These are phyloP conservation scores for Nothobranchius furzeri DNA, from an alignment of 2,113 vertebrate genomes.

Conservation along the genomic window DNA sequence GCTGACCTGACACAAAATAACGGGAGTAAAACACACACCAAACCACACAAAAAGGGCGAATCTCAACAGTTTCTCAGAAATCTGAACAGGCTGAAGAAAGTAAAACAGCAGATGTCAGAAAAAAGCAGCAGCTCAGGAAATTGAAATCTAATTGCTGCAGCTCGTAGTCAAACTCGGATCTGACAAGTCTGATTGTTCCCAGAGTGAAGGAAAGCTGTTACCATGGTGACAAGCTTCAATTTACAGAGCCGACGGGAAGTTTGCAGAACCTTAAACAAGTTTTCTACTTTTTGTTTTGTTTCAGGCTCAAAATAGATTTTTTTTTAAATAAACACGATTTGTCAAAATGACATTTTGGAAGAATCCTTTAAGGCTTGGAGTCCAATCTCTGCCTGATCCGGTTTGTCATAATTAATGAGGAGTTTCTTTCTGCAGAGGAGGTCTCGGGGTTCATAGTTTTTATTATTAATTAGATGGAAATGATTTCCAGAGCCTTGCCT, in stretches of 20 bases:
- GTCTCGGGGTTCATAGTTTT: neutral
- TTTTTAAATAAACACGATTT: neutral
- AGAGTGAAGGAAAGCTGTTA: conserved; percentile 1
- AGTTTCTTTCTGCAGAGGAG: no score
- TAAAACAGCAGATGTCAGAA: neutral
- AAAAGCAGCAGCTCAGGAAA: conserved; percentile 22
- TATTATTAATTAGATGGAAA: neutral
- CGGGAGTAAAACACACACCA: no score
- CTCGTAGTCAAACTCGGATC: conserved; percentile 8
- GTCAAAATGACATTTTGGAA: neutral
- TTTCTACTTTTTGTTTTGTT: conserved; percentile 5
- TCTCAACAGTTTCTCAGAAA: neutral
- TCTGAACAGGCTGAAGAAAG: neutral
- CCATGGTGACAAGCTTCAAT: neutral
- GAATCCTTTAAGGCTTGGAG: neutral
- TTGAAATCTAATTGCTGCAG: neutral
- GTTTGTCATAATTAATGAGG: neutral
- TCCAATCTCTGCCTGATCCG: neutral
- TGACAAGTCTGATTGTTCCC: neutral
- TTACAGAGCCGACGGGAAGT: neutral
- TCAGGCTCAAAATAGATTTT: neutral
- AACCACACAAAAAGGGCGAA: no score
- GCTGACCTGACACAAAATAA: no score
- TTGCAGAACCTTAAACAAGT: neutral
- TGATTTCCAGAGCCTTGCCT: neutral